phyloP scores from a whole-genome alignment of 1,140 invertebrate genomes.

The Caenorhabditis brenneri region DNA sequence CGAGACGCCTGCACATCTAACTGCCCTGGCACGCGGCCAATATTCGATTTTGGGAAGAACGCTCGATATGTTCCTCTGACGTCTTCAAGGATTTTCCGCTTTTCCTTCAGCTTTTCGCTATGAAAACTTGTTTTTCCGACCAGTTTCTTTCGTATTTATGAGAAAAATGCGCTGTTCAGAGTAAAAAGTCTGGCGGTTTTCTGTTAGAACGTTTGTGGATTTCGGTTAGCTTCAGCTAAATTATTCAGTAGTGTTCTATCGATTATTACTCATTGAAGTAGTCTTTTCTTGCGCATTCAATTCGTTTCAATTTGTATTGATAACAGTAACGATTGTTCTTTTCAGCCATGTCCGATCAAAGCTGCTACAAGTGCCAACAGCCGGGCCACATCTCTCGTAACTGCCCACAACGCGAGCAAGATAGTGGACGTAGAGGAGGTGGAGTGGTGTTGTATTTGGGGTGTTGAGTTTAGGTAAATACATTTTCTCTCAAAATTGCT shows the following conservation, averaged over 20 bases:
- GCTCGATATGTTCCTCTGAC: neutral
- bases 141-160: too few species aligned
- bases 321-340: neutral
- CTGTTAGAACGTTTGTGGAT: too few species aligned
- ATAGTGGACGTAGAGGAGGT: constrained; percentile 59
- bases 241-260: too few species aligned
- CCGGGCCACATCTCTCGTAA: constrained; percentile 75
- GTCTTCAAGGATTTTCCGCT: neutral
- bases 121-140: neutral
- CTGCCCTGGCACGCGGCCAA: neutral
- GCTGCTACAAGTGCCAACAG: constrained; percentile 72
- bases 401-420: constrained; percentile 61
- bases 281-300: neutral
- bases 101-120: neutral
- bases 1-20: constrained; percentile 6
- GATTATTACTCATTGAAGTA: too few species aligned
- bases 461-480: constrained; percentile 43
- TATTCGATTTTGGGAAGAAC: constrained; percentile 9
- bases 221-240: too few species aligned
- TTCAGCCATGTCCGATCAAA: constrained; percentile 41
- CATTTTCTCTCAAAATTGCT: constrained; percentile 28
- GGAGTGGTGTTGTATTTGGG: constrained; percentile 47
- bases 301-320: neutral
- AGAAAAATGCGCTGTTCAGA: too few species aligned
- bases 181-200: too few species aligned